Evolutionary conservation across 2,113 vertebrate genomes (phyloP).

Genomic region (Lepisosteus osseus): DNA sequence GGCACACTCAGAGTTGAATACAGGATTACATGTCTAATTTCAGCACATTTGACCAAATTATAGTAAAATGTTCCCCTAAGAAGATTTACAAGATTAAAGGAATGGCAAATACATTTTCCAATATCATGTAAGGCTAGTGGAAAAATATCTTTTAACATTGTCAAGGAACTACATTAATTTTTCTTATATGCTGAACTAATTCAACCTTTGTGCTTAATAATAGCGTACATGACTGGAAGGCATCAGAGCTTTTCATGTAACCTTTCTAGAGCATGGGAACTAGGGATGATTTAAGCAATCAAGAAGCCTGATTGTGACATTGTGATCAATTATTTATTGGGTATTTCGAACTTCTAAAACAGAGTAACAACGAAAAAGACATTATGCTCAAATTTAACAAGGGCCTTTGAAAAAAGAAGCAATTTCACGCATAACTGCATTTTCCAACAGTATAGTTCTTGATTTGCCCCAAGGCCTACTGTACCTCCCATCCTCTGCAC

Average conservation of each 20-base stretch:
- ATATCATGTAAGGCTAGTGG: too few species aligned
- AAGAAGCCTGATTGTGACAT: not conserved
- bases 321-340: slow-evolving; percentile 11
- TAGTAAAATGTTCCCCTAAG: too few species aligned
- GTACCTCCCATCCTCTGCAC: too few species aligned
- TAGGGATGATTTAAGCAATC: not conserved
- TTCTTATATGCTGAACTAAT: too few species aligned
- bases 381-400: not conserved
- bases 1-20: too few species aligned
- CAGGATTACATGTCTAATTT: too few species aligned
- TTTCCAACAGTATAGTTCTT: not conserved
- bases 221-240: not conserved
- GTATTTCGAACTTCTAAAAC: not conserved
- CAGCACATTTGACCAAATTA: too few species aligned
- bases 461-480: too few species aligned
- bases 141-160: too few species aligned
- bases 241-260: not conserved
- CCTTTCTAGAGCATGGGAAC: not conserved
- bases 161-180: too few species aligned
- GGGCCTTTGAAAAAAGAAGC: not conserved
- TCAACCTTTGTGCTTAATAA: not conserved
- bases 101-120: too few species aligned
- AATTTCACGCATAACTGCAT: not conserved
- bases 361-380: not conserved
- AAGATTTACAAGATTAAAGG: too few species aligned